phyloP scores from a whole-genome alignment of 2,888 invertebrate genomes.

The Stegophylla sp. region DNA sequence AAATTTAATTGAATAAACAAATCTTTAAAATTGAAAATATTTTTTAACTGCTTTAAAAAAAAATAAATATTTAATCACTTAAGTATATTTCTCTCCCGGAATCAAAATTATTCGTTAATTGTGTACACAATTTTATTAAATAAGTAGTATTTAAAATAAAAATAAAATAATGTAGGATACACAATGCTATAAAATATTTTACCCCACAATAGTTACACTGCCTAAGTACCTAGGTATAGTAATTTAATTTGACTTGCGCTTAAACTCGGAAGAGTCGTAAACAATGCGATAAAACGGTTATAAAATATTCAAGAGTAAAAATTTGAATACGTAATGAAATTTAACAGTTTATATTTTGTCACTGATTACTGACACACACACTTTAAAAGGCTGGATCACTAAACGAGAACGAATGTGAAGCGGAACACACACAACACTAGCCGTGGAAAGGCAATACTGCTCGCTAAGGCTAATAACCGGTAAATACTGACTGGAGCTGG shows the following conservation, averaged over 20 bases:
- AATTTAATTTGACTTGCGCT: not conserved
- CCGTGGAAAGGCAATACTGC: constrained; percentile 2
- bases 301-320: constrained; percentile 11
- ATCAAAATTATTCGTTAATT: not conserved
- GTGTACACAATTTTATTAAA: not conserved
- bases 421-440: not conserved
- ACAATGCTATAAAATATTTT: not conserved
- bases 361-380: not conserved
- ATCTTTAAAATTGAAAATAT: not conserved
- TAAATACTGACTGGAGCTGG: constrained; percentile 55
- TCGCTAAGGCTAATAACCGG: constrained; percentile 39
- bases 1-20: not conserved
- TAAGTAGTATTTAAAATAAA: not conserved
- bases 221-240: not conserved
- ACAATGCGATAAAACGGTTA: constrained; percentile 10
- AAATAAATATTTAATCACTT: not conserved
- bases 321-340: constrained; percentile 23
- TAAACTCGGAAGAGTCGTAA: not conserved
- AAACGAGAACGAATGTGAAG: constrained; percentile 16
- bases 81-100: not conserved
- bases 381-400: not conserved
- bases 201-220: not conserved
- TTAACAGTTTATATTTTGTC: not conserved
- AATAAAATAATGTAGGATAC: not conserved
- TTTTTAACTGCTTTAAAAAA: not conserved